Evolutionary conservation across 2,797 vertebrate genomes (phyloP).

Genomic region (Xenentodon cancila): DNA sequence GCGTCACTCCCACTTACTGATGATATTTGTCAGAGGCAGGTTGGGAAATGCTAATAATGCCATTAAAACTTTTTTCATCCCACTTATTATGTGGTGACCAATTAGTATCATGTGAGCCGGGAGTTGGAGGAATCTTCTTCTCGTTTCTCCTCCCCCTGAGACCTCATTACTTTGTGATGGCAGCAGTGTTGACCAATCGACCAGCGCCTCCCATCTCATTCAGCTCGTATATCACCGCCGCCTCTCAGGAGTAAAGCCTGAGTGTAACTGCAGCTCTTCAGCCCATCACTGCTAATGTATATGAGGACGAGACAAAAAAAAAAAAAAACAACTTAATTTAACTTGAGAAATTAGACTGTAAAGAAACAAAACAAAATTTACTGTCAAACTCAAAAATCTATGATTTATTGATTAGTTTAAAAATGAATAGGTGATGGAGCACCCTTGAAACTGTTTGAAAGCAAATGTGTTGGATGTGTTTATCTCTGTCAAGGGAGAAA

Average conservation of each 20-base stretch:
- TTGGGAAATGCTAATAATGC: conserved; percentile 47
- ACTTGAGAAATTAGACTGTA: conserved; percentile 35
- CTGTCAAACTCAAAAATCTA: conserved; percentile 14
- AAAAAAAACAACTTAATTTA: conserved; percentile 38
- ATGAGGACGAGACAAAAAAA: conserved; percentile 37
- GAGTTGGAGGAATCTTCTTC: conserved; percentile 49
- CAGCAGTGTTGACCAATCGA: conserved; percentile 72
- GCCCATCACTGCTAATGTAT: conserved; percentile 52
- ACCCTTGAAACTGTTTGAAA: conserved; percentile 19
- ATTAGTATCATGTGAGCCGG: conserved; percentile 63
- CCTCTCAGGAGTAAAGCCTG: conserved; percentile 53
- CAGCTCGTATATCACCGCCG: conserved; percentile 69
- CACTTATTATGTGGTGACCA: conserved; percentile 48
- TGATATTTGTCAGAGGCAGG: conserved; percentile 27
- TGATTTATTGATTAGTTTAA: conserved; percentile 17
- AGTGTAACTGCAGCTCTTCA: conserved; percentile 42
- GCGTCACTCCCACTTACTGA: conserved; percentile 8
- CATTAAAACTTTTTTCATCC: conserved; percentile 47
- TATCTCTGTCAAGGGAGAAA: not conserved
- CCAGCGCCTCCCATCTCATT: conserved; percentile 68
- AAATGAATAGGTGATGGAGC: conserved; percentile 10
- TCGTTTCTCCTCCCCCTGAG: conserved; percentile 58
- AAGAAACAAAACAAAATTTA: not conserved
- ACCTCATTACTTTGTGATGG: conserved; percentile 76
- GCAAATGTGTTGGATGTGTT: conserved; percentile 2